Evolutionary conservation across 2,797 vertebrate species (phyloP).

Genomic region (Philypnodon macrostomus): DNA sequence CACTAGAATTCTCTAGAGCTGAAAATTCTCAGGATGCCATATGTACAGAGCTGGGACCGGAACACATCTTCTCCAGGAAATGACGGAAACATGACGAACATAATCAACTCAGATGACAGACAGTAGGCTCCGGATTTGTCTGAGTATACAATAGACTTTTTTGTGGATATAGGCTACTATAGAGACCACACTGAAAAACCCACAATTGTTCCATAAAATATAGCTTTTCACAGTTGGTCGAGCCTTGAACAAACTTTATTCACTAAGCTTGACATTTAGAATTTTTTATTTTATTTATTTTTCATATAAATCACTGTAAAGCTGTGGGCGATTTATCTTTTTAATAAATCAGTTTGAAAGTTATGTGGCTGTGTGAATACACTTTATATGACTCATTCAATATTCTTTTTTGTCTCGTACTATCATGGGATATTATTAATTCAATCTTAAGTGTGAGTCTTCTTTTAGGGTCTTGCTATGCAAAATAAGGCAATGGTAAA

Average conservation of each 20-base stretch:
- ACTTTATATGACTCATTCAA: background rate
- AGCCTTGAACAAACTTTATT: background rate
- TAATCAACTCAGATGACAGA: no score
- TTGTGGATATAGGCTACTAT: no score
- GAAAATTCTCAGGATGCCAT: no score
- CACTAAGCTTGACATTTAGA: background rate
- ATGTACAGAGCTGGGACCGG: no score
- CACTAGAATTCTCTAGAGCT: no score
- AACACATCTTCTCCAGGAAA: no score
- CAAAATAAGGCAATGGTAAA: background rate
- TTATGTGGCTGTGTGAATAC: background rate
- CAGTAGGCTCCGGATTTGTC: no score
- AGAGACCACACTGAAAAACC: no score
- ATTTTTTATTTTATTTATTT: background rate
- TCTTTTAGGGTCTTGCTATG: background rate
- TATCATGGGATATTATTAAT: constrained; percentile 1
- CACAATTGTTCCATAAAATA: no score
- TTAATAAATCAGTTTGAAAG: background rate
- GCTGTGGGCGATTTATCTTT: background rate
- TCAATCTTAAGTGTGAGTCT: background rate
- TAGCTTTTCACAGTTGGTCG: background rate
- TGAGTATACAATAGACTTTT: no score
- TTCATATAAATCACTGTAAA: background rate
- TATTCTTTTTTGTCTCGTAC: constrained; percentile 2
- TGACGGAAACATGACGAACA: no score